Conservation (phyloP, 2,797 vertebrate genomes). For the Mico argentatus region DNA sequence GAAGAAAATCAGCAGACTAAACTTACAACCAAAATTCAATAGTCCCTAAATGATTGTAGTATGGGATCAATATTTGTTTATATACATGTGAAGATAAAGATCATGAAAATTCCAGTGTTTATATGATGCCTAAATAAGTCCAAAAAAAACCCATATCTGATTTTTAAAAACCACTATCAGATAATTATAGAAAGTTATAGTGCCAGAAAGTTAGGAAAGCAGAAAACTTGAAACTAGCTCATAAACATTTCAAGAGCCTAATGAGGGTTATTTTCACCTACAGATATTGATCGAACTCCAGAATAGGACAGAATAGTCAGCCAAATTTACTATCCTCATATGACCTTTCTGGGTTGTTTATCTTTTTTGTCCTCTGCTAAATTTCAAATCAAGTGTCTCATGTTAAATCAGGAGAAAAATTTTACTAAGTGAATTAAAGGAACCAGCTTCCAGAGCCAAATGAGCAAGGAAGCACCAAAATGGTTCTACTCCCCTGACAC, state of each 20-base stretch:
- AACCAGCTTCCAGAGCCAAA: constrained; percentile 12
- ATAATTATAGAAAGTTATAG: constrained; percentile 40
- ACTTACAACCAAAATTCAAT: neutral
- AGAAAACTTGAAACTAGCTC: constrained; percentile 49
- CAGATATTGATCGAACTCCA: constrained; percentile 53
- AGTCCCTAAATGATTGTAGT: neutral
- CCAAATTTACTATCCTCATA: constrained; percentile 43
- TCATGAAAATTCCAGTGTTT: neutral
- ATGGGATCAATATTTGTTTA: neutral
- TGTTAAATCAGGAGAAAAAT: constrained; percentile 28
- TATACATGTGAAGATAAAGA: neutral
- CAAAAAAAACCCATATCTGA: neutral
- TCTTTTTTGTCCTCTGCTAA: constrained; percentile 19
- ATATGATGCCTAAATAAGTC: neutral
- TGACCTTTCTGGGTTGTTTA: constrained; percentile 25
- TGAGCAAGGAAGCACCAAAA: neutral
- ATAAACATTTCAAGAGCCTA: constrained; percentile 60
- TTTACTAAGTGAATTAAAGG: constrained; percentile 39
- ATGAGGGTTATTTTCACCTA: constrained; percentile 62
- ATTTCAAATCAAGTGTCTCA: constrained; percentile 60
- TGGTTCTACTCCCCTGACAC: neutral
- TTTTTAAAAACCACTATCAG: constrained; percentile 19
- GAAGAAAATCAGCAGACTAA: constrained; percentile 50
- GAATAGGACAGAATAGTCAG: neutral
- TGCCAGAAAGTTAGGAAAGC: constrained; percentile 43